phyloP scores from a whole-genome alignment of 2,888 invertebrate species.

The Opisthograptis luteolata region DNA sequence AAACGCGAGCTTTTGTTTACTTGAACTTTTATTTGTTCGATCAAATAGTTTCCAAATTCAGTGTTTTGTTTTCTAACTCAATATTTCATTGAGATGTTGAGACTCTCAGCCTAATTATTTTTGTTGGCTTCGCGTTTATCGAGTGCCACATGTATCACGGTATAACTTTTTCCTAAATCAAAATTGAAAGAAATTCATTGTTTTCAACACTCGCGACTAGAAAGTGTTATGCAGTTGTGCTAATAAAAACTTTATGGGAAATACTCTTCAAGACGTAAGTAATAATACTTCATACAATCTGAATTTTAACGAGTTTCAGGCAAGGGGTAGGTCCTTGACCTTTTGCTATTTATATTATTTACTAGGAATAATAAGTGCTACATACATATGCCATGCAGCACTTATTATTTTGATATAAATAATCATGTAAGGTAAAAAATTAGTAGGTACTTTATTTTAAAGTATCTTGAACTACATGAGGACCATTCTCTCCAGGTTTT shows the following conservation, averaged over 20 bases:
- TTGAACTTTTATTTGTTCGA: slow-evolving; percentile 14
- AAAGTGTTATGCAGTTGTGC: slow-evolving; percentile 31
- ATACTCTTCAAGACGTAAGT: slow-evolving; percentile 51
- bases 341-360: background rate
- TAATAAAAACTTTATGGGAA: slow-evolving; percentile 52
- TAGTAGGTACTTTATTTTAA: no score
- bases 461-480: no score
- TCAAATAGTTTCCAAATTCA: slow-evolving; percentile 1
- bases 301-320: background rate
- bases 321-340: slow-evolving; percentile 19
- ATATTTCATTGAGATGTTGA: background rate
- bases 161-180: slow-evolving; percentile 12
- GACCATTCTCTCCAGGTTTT: no score
- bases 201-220: slow-evolving; percentile 22
- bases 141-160: slow-evolving; percentile 7
- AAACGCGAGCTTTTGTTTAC: slow-evolving; percentile 13
- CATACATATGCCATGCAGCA: no score
- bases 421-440: no score
- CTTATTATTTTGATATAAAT: no score
- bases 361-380: no score
- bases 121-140: background rate
- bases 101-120: background rate
- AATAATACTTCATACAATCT: slow-evolving; percentile 3
- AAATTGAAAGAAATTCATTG: slow-evolving; percentile 33
- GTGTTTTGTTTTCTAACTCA: slow-evolving; percentile 3